Evolutionary conservation across 2,113 vertebrate species (phyloP).

Genomic region (Microcebus ravelobensis): DNA sequence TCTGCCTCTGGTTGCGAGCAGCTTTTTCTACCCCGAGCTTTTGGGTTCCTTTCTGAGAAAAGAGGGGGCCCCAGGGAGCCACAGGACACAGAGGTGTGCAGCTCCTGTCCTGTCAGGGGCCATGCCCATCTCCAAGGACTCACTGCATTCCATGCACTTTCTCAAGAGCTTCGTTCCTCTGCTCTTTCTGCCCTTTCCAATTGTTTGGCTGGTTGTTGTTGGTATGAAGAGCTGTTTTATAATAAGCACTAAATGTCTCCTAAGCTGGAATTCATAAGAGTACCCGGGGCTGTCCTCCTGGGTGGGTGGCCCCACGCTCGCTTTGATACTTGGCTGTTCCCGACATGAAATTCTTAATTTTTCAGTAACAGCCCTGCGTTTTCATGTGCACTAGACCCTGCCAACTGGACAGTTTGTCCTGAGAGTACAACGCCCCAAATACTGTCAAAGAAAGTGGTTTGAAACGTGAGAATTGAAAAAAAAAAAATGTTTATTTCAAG

Average conservation of each 20-base stretch:
- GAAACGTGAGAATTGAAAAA: not conserved
- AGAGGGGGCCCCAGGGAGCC: not conserved
- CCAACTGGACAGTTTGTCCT: not conserved
- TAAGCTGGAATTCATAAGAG: not conserved
- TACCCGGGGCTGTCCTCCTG: no score
- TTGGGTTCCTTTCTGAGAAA: not conserved
- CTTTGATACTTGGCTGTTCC: not conserved
- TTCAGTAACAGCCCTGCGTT: not conserved
- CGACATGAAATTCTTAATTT: not conserved
- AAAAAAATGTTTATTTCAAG: not conserved
- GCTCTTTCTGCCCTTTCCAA: not conserved
- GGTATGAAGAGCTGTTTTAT: not conserved
- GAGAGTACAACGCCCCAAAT: no score
- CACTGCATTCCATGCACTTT: fast-evolving
- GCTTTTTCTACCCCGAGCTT: not conserved
- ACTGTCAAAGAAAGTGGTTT: not conserved
- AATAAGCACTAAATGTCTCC: not conserved
- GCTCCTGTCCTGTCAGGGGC: not conserved
- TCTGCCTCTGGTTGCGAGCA: not conserved
- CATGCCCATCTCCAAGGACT: not conserved
- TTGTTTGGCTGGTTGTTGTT: not conserved
- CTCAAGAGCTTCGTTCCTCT: no score
- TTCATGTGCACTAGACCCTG: not conserved
- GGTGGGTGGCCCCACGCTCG: no score
- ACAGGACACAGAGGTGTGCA: not conserved